phyloP scores from a whole-genome alignment of 2,888 invertebrate species.

The Lochmaea crataegi region DNA sequence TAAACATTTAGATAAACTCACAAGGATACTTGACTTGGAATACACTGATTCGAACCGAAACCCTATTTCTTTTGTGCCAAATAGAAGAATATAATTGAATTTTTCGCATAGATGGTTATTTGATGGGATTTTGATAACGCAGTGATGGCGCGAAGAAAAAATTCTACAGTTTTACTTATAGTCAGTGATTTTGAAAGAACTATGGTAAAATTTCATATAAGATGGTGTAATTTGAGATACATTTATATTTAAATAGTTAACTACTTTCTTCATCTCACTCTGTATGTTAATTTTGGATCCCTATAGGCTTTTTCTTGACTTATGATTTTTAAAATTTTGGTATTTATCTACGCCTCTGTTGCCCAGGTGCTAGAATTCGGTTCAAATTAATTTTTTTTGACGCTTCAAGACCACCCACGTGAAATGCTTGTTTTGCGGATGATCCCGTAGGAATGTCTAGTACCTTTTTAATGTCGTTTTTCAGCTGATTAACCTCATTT shows the following conservation, averaged over 20 bases:
- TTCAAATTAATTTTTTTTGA: constrained; percentile 41
- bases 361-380: constrained; percentile 43
- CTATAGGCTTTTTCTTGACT: neutral
- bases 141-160: constrained; percentile 1
- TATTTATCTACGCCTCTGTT: neutral
- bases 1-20: constrained; percentile 45
- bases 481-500: constrained; percentile 35
- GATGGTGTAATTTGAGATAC: too few relatives aligned
- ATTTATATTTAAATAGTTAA: too few relatives aligned
- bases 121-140: constrained; percentile 21
- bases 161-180: too few relatives aligned
- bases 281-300: neutral
- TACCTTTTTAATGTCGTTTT: constrained; percentile 21
- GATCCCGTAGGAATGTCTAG: constrained; percentile 33
- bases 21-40: constrained; percentile 47
- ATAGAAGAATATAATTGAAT: constrained; percentile 38
- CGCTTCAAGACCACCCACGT: constrained; percentile 46
- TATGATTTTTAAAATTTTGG: neutral
- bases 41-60: constrained; percentile 26
- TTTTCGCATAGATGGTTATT: constrained; percentile 39
- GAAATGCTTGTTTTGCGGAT: constrained; percentile 38
- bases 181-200: neutral
- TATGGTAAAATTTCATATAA: too few relatives aligned
- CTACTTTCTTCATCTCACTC: too few relatives aligned
- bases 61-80: constrained; percentile 18